Percentiles rank a stretch among this genome's conserved stretches.
Conservation (phyloP, 2,888 invertebrate species). For the Dryobota labecula region DNA sequence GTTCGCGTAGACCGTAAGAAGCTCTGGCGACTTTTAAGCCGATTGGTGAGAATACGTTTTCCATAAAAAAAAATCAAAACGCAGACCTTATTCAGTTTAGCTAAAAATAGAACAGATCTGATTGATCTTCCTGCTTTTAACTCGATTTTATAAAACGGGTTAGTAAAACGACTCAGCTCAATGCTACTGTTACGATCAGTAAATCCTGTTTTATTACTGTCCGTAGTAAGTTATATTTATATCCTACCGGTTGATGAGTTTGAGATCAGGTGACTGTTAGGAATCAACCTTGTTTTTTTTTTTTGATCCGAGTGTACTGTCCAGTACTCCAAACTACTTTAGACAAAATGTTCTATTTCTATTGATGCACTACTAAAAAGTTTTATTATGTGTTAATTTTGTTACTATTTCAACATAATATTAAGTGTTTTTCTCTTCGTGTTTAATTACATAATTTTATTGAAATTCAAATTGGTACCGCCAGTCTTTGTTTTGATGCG, state of each 20-base stretch:
- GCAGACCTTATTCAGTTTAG: neutral
- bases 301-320: slow-evolving; percentile 3
- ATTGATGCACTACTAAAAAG: neutral
- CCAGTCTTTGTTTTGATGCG: neutral
- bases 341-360: neutral
- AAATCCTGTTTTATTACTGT: slow-evolving; percentile 42
- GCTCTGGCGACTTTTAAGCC: no score
- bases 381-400: neutral
- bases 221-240: slow-evolving; percentile 31
- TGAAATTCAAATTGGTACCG: neutral
- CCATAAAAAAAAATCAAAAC: neutral
- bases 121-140: slow-evolving; percentile 49
- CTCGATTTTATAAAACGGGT: slow-evolving; percentile 49
- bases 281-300: neutral
- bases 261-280: slow-evolving; percentile 26
- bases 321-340: neutral
- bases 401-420: no score
- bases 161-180: slow-evolving; percentile 4
- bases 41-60: neutral
- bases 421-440: neutral
- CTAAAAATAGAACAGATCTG: slow-evolving; percentile 30
- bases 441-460: neutral
- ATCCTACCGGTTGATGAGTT: slow-evolving; percentile 18
- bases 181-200: slow-evolving; percentile 34
- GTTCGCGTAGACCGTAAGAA: no score